Evolutionary conservation across 1,140 invertebrate species (phyloP), one percentile per base, ranked within the genome.

Genomic region (Ctenoplectra terminalis): DNA sequence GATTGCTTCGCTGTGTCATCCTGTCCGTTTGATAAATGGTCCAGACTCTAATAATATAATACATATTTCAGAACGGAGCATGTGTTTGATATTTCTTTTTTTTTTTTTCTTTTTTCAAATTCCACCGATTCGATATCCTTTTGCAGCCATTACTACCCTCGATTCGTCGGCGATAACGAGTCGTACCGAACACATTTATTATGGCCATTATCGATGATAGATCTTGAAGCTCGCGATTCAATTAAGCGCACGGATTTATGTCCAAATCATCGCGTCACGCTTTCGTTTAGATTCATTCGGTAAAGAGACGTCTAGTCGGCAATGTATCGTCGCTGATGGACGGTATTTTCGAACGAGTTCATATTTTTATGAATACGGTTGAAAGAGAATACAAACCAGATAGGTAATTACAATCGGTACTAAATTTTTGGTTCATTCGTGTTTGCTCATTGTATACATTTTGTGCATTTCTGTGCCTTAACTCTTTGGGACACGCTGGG

Each of bases 21-120:
- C 84, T 81, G 83, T 81, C 83, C 69, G 52, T 70, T 86, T 87
- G 85, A 87, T 87, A 87, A 74, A 87, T 77, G 54, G 61, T 67
- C 85, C 37, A 29, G n/a, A n/a, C 48, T 26, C 37, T 56, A 72
- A 72, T 69, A 70, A 54, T 66, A 58, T 54, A 71, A 46, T 48
- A 50, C 48, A n/a, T 54, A 54, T 46, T 46, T 70, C 40, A 20
- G 43, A 23, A 2, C 56, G 29, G 5, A 43, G 43, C 50, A 50
- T 26, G 46, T 15, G 58, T 23, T 26, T 7, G 23, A 43, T 7
- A 72, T 40, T n/a, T n/a, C n/a, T n/a, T n/a, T n/a, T n/a, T n/a
- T n/a, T n/a, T n/a, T n/a, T n/a, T 9, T 31, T n/a, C 4, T 34
- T 60, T 52, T 37, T 46, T 54, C 31, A 46, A 58, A 75, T 74